phyloP scores from a whole-genome alignment of 2,888 invertebrate genomes.

The Chrysolina americana region DNA sequence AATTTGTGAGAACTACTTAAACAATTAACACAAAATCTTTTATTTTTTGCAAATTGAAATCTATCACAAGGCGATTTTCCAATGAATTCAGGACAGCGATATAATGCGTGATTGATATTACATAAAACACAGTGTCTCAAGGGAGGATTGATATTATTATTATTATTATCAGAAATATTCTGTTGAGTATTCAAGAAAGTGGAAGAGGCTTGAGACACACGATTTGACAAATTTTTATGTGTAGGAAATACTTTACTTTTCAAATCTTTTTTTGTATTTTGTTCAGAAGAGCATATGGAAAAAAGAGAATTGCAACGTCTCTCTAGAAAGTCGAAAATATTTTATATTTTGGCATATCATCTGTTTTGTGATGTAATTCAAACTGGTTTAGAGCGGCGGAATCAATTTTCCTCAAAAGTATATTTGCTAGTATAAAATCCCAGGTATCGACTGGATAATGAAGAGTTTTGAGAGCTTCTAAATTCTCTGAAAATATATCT shows the following conservation, averaged over 20 bases:
- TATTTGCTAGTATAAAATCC: no score
- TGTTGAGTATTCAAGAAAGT: not conserved
- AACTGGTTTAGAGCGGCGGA: no score
- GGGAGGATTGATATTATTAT: not conserved
- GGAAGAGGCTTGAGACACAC: not conserved
- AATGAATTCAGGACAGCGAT: not conserved
- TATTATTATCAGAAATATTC: not conserved
- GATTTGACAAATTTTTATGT: not conserved
- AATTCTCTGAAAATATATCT: no score
- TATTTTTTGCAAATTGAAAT: not conserved
- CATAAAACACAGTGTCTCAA: not conserved
- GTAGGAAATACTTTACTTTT: not conserved
- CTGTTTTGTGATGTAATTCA: no score
- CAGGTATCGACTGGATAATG: no score
- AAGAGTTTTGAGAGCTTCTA: no score
- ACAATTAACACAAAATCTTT: not conserved
- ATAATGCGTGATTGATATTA: not conserved
- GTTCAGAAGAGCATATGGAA: no score
- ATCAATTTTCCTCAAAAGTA: no score
- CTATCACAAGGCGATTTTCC: not conserved
- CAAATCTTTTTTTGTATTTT: no score
- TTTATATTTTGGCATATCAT: no score
- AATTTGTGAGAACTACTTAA: not conserved
- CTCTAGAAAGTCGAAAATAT: no score
- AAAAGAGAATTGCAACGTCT: no score